Evolutionary conservation across 2,888 invertebrate genomes (phyloP), one percentile per base, ranked within the genome.

Genomic region (Scaptomyza caliginosa): DNA sequence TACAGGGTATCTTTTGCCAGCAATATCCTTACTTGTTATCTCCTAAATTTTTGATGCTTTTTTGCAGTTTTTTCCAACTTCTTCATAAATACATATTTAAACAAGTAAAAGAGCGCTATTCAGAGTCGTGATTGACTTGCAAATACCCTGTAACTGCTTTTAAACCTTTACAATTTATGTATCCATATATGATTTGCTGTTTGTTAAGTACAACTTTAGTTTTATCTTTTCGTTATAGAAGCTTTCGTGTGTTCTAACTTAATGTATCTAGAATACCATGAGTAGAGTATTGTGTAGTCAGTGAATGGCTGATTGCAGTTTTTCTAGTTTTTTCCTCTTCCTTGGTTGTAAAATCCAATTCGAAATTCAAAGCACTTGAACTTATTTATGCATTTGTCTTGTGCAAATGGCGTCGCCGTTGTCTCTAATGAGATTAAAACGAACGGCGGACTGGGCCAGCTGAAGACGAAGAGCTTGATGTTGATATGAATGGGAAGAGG

Each of bases 301-400:
- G 30, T 45, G 10, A 21, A 1, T n/a, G 1, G 13, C 3, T 6
- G 19, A 10, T 5, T 46, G 21, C 4, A 32, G 10, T n/a, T 7
- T 10, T 13, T 7, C 6, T 13, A 21, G 19, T 32, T 32, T 21
- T n/a, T 21, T 32, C n/a, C n/a, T n/a, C n/a, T 11, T 32, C 4
- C 21, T 32, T 13, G 26, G 23, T 21, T 38, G 49, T 39, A 66
- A 73, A 74, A 82, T 72, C 66, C 74, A 69, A 77, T 82, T 68
- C 70, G 73, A 69, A 75, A 85, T 85, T 79, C 83, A 74, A 74
- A 77, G 83, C 82, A 82, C 85, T 87, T 74, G 70, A 73, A 79
- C 67, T 77, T 86, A 77, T 85, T 87, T 87, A 75, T 84, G 77
- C 81, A 84, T 84, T 80, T 80, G 85, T 85, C 85, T 81, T 84